Evolutionary conservation across 2,888 invertebrate species (phyloP).

Genomic region (Ennomos quercinarius): DNA sequence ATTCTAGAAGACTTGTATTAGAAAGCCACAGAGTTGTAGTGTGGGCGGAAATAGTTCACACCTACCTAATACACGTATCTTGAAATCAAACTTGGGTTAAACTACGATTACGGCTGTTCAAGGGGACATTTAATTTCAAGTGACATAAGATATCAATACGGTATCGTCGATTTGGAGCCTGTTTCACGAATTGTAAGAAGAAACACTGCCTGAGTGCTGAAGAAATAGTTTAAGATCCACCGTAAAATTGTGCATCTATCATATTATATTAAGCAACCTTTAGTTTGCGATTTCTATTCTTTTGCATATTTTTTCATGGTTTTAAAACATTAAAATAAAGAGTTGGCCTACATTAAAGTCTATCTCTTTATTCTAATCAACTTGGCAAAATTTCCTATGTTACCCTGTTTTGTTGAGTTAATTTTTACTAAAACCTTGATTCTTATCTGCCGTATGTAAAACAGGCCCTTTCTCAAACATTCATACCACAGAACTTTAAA

Average conservation of each 20-base stretch:
- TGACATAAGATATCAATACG: conserved; percentile 59
- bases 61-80: conserved; percentile 55
- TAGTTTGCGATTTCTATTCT: too few species aligned
- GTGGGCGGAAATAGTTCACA: conserved; percentile 50
- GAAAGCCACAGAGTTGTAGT: conserved; percentile 22
- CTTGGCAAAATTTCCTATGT: too few species aligned
- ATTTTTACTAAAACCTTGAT: too few species aligned
- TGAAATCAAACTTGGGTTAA: conserved; percentile 54
- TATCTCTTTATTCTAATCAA: too few species aligned
- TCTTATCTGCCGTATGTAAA: conserved; percentile 2
- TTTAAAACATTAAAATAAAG: too few species aligned
- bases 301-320: too few species aligned
- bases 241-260: too few species aligned
- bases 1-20: conserved; percentile 36
- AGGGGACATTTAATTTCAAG: conserved; percentile 61
- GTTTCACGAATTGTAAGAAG: neutral
- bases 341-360: too few species aligned
- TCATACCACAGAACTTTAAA: conserved; percentile 54
- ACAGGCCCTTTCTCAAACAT: conserved; percentile 27
- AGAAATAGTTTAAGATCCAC: neutral
- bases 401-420: too few species aligned
- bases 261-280: too few species aligned
- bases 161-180: conserved; percentile 43
- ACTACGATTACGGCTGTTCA: conserved; percentile 56
- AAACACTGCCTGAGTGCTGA: neutral